A percentile compares a stretch with the other conserved stretches of the same genome.
phyloP scores from a whole-genome alignment of 2,113 vertebrate genomes.

The Meleagris gallopavo region DNA sequence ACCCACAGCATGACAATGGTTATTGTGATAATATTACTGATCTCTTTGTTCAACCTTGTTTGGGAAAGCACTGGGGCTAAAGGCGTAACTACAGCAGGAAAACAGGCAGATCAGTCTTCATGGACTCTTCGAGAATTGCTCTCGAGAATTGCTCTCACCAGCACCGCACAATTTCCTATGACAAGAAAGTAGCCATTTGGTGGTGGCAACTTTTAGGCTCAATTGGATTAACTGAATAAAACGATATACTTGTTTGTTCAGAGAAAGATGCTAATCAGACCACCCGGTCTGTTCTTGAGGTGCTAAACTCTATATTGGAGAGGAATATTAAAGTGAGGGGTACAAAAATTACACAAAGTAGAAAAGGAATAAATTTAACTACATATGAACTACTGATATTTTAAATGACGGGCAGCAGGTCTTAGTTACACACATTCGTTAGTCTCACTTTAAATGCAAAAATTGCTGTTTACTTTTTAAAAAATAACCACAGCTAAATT shows the following conservation, averaged over 20 bases:
- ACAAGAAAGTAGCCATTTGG: background rate
- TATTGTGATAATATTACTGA: background rate
- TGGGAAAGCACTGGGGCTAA: background rate
- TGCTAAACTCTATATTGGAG: background rate
- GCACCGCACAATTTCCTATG: background rate
- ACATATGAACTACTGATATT: background rate
- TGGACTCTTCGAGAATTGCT: background rate
- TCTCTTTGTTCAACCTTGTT: background rate
- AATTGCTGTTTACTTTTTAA: conserved; percentile 1
- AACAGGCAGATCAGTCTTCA: background rate
- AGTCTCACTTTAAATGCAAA: conserved; percentile 1
- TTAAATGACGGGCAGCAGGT: background rate
- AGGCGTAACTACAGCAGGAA: background rate
- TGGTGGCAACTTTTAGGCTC: background rate
- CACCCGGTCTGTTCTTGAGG: background rate
- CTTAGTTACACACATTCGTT: background rate
- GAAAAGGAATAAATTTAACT: background rate
- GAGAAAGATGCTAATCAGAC: background rate
- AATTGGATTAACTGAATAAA: background rate
- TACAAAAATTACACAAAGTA: background rate
- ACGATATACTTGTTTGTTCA: background rate
- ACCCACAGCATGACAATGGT: background rate
- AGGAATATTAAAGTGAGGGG: background rate
- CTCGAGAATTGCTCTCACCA: background rate
- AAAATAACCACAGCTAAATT: background rate